These are phyloP conservation scores for Eidolon helvum DNA, from an alignment of 2,113 vertebrate species.

Conservation along the genomic window DNA sequence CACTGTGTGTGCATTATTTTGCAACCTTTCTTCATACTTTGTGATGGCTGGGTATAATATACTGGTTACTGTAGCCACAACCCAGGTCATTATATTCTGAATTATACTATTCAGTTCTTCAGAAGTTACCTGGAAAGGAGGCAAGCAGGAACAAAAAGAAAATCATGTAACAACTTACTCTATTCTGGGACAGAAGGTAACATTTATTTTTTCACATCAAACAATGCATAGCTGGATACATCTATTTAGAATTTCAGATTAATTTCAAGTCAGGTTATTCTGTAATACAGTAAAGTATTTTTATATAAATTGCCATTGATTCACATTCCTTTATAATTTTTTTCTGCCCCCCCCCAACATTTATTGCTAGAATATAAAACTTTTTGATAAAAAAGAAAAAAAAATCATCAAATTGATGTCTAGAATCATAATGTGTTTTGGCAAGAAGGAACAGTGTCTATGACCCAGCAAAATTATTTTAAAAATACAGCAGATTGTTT, in stretches of 20 bases:
- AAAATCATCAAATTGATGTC: neutral
- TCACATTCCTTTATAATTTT: neutral
- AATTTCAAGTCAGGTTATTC: neutral
- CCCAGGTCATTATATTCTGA: slow-evolving; percentile 34
- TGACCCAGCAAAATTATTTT: neutral
- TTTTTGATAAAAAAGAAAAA: neutral
- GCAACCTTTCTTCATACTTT: slow-evolving; percentile 60
- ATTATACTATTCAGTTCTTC: slow-evolving; percentile 60
- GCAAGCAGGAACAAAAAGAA: neutral
- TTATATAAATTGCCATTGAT: neutral
- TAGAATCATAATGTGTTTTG: neutral
- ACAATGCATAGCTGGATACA: neutral
- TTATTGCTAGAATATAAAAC: neutral
- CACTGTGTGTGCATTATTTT: neutral
- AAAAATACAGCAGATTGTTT: neutral
- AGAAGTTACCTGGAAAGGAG: slow-evolving; percentile 59
- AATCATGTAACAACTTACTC: neutral
- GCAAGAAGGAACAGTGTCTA: neutral
- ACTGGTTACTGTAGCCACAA: slow-evolving; percentile 39
- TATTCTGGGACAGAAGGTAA: neutral
- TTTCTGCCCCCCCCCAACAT: neutral
- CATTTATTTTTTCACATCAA: neutral
- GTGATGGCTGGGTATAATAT: slow-evolving; percentile 68
- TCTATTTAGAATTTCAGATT: neutral
- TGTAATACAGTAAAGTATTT: neutral